Conservation (phyloP, 2,113 vertebrate genomes). For the Hiodon tergisus region DNA sequence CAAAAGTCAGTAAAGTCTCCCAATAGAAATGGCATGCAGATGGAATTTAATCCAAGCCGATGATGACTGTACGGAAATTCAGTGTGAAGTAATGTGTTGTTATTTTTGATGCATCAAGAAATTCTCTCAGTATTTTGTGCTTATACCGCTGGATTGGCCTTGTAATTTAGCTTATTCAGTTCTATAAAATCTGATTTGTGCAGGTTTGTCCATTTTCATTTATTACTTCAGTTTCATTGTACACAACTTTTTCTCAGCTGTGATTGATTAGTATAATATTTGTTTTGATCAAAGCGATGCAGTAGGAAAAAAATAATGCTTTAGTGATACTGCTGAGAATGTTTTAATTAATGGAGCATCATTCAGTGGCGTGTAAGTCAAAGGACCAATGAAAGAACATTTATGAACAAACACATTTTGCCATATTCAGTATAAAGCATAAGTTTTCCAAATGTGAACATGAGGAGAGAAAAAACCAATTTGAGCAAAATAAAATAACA, state of each 20-base stretch:
- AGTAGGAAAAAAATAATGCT: neutral
- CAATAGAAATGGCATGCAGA: neutral
- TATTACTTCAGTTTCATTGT: conserved; percentile 22
- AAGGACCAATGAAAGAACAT: neutral
- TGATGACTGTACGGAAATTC: neutral
- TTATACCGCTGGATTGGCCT: no score
- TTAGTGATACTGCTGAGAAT: conserved; percentile 9
- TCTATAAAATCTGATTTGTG: no score
- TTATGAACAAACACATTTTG: conserved; percentile 7
- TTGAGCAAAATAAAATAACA: no score
- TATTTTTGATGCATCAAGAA: no score
- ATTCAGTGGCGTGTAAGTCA: conserved; percentile 12
- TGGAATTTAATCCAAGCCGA: neutral
- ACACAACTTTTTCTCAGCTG: neutral
- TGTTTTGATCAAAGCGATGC: conserved; percentile 15
- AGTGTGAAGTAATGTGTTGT: neutral
- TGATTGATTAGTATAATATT: conserved; percentile 17
- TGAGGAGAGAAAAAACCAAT: no score
- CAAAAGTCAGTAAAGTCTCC: neutral
- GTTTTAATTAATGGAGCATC: neutral
- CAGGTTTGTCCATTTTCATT: conserved; percentile 7
- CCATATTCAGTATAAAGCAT: neutral
- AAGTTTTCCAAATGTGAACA: neutral
- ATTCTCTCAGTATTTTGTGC: no score
- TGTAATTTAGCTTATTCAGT: no score